Base-by-base conservation (phyloP, 1,140 invertebrate genomes). In the Xylocopa sonorina region DNA sequence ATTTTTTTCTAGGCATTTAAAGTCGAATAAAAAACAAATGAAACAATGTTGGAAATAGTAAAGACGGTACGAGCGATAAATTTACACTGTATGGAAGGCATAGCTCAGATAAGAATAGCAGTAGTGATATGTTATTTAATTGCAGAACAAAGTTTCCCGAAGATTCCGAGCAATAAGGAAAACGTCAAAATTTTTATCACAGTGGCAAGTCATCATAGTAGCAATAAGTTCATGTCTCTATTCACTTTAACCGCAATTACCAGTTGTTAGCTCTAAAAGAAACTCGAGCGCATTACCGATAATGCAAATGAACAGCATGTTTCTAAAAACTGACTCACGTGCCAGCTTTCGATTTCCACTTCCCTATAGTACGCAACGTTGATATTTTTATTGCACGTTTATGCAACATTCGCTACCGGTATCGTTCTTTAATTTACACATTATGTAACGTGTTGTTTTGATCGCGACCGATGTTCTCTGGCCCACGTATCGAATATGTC, bases 381-480 rank as follows among this genome's bases (percentile, higher is more conserved):
- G n/a, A 29, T 38, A 51, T 41, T 21, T 29, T 74, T 51, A 51
- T 64, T 27, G 14, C 6, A 34, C 46, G 16, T 58, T 76, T 76
- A 76, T 27, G 51, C 16, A 76, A 76, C 41, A 43, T n/a, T n/a
- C 16, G 29, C 16, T 27, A 57, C 32, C n/a, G 16, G 16, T 34
- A 4, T 21, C n/a, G 29, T 9, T 68, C n/a, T n/a, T 24, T 24
- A 16, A 21, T 51, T 38, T 50, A 38, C 27, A 2, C n/a, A 16
- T 76, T 76, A 21, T 18, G 51, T 21, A 76, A 68, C 51, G 2
- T 18, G 50, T n/a, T 46, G n/a, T 57, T 34, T 41, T 50, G 46
- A 57, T 41, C 29, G 14, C 29, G 24, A 68, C 21, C n/a, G 29
- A 34, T 27, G 10, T 24, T 27, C n/a, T 18, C n/a, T 29, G 21